phyloP scores from a whole-genome alignment of 2,888 invertebrate genomes.

The Tachina lurida region DNA sequence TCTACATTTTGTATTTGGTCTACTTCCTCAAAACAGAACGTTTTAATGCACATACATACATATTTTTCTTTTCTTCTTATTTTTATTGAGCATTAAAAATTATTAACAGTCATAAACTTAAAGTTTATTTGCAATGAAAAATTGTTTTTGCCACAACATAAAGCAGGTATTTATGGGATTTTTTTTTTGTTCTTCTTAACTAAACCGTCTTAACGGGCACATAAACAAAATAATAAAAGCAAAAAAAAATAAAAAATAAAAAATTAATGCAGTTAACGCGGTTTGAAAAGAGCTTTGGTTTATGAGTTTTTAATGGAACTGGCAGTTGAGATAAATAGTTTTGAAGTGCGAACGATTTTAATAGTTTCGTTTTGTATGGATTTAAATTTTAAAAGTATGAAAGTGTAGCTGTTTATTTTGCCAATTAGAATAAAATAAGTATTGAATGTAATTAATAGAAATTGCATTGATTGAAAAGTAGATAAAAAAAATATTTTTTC shows the following conservation, averaged over 20 bases:
- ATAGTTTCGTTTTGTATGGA: constrained; percentile 16
- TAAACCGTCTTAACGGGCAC: constrained; percentile 53
- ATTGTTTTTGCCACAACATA: constrained; percentile 47
- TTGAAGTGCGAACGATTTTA: background rate
- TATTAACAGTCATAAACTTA: constrained; percentile 60
- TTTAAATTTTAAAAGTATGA: too few species aligned
- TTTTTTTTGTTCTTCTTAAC: background rate
- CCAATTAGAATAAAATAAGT: background rate
- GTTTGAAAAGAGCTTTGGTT: constrained; percentile 20
- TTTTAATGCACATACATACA: background rate
- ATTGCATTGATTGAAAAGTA: too few species aligned
- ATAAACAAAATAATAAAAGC: constrained; percentile 29
- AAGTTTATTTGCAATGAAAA: constrained; percentile 61
- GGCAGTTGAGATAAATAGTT: constrained; percentile 8
- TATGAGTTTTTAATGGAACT: constrained; percentile 41
- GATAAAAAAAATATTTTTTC: too few species aligned
- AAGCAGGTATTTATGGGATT: constrained; percentile 53
- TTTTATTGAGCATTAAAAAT: constrained; percentile 55
- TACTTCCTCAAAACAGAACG: constrained; percentile 41
- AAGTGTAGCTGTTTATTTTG: background rate
- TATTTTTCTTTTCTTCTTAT: background rate
- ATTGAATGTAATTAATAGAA: too few species aligned
- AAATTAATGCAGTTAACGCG: constrained; percentile 5
- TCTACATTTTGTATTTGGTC: constrained; percentile 22
- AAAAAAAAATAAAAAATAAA: background rate